Conservation (phyloP, 2,888 invertebrate genomes). For the Ichneumoninae sp. region DNA sequence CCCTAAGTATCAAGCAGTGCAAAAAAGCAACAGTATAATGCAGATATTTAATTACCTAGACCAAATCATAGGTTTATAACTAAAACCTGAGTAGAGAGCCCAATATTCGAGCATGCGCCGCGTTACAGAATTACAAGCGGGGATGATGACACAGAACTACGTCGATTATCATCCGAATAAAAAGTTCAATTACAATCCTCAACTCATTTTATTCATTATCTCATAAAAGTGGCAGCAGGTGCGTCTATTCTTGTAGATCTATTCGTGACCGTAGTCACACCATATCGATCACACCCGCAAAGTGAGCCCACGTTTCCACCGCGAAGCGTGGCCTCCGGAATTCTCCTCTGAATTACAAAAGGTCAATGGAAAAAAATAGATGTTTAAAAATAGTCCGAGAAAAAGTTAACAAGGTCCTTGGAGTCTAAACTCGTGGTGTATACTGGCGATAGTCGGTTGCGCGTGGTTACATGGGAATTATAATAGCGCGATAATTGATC, state of each 20-base stretch:
- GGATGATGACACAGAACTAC: too few relatives aligned
- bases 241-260: neutral
- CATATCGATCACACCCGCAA: neutral
- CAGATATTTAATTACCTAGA: too few relatives aligned
- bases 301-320: neutral
- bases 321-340: neutral
- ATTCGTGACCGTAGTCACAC: neutral
- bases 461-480: constrained; percentile 56
- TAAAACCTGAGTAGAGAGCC: too few relatives aligned
- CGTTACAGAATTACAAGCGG: too few relatives aligned
- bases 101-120: too few relatives aligned
- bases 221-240: too few relatives aligned
- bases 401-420: constrained; percentile 56
- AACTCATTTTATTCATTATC: too few relatives aligned
- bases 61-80: too few relatives aligned
- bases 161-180: too few relatives aligned
- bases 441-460: constrained; percentile 45
- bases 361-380: constrained; percentile 38
- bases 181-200: too few relatives aligned
- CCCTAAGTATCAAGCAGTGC: too few relatives aligned
- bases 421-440: constrained; percentile 46
- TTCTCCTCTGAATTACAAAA: constrained; percentile 6
- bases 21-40: too few relatives aligned
- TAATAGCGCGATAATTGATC: constrained; percentile 67
- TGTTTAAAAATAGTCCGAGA: constrained; percentile 47